These are phyloP conservation scores for Cichlasoma orientale DNA, from an alignment of 2,797 vertebrate species.

Conservation along the genomic window DNA sequence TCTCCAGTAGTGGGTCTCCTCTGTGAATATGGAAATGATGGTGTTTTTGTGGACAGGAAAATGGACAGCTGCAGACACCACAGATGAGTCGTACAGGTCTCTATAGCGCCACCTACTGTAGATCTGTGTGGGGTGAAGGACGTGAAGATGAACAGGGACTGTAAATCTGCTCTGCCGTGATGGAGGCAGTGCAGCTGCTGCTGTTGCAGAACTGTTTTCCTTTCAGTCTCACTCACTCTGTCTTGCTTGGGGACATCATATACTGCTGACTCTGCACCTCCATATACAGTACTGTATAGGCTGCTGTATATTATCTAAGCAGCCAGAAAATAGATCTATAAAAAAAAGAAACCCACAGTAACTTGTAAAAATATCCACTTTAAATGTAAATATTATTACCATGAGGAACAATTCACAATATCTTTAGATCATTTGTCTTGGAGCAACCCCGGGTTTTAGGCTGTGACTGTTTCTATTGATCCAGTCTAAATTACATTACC, in stretches of 20 bases:
- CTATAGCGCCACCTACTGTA: fast-evolving
- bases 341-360: not conserved
- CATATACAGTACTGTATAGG: not conserved
- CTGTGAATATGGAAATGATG: too few species aligned
- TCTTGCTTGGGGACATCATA: not conserved
- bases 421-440: not conserved
- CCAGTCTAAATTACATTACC: too few species aligned
- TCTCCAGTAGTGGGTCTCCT: too few species aligned
- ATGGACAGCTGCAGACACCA: not conserved
- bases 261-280: not conserved
- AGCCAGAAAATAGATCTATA: not conserved
- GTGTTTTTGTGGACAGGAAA: not conserved
- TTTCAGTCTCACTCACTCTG: not conserved
- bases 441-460: too few species aligned
- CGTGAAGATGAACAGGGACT: fast-evolving
- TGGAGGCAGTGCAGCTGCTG: not conserved
- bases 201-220: not conserved
- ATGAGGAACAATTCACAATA: not conserved
- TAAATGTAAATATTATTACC: not conserved
- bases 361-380: not conserved
- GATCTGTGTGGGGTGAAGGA: not conserved
- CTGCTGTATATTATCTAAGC: not conserved
- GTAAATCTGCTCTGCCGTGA: not conserved
- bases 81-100: not conserved
- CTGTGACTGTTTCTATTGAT: too few species aligned